These are phyloP conservation scores for Drosophila melanica DNA, from an alignment of 1,140 invertebrate species.

Conservation along the genomic window DNA sequence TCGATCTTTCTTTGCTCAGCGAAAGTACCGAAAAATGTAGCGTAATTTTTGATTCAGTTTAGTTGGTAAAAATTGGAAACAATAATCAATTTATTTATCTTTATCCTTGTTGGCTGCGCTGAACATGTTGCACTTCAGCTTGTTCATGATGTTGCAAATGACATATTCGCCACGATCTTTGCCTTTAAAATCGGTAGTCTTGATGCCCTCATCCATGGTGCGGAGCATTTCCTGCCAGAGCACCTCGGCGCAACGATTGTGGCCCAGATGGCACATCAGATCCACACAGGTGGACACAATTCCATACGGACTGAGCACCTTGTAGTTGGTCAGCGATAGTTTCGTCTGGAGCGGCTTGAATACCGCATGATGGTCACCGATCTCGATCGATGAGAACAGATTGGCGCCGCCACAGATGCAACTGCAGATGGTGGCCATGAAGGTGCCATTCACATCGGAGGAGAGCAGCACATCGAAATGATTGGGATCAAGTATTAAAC, in stretches of 20 bases:
- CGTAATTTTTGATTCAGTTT: too few species aligned
- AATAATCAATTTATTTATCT: not conserved
- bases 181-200: conserved; percentile 66
- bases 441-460: conserved; percentile 74
- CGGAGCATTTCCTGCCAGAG: conserved; percentile 57
- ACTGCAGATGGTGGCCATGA: conserved; percentile 66
- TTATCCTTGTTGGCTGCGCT: not conserved
- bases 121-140: conserved; percentile 48
- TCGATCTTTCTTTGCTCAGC: too few species aligned
- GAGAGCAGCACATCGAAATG: conserved; percentile 65
- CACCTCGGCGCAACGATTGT: conserved; percentile 30
- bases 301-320: conserved; percentile 69
- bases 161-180: conserved; percentile 62
- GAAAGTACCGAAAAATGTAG: too few species aligned
- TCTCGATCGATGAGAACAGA: conserved; percentile 66
- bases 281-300: conserved; percentile 68
- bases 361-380: conserved; percentile 63
- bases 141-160: conserved; percentile 70
- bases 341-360: conserved; percentile 77
- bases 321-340: conserved; percentile 65
- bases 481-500: conserved; percentile 43
- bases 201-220: conserved; percentile 62
- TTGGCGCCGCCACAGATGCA: conserved; percentile 70
- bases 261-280: conserved; percentile 55
- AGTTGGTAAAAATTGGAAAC: too few species aligned